A percentile compares a stretch with the other conserved stretches of the same genome.
These are phyloP conservation scores for Dryas iulia DNA, from an alignment of 1,140 invertebrate genomes.

Conservation along the genomic window DNA sequence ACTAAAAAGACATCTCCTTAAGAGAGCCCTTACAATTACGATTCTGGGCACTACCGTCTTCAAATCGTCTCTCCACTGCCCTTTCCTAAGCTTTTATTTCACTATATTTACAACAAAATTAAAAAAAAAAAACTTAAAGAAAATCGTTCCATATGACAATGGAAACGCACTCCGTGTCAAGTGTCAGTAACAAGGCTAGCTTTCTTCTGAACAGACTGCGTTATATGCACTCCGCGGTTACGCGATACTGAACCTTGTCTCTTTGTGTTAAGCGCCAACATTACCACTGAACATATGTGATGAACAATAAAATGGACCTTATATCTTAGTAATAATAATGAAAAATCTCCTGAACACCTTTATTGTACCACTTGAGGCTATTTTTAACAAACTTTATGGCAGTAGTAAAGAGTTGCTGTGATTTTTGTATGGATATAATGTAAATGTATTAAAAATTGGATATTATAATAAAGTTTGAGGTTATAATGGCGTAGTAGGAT, in stretches of 20 bases:
- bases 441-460: no score
- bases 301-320: constrained; percentile 21
- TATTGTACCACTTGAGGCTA: constrained; percentile 3
- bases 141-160: constrained; percentile 44
- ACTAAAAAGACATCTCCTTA: no score
- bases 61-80: no score
- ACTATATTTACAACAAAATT: no score
- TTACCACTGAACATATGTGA: neutral
- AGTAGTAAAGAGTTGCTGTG: constrained; percentile 6
- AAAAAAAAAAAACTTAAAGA: neutral
- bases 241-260: constrained; percentile 31
- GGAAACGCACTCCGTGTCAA: constrained; percentile 57
- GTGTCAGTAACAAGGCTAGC: constrained; percentile 67
- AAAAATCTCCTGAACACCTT: constrained; percentile 6
- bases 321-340: constrained; percentile 20
- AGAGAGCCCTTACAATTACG: no score
- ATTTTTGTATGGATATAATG: constrained; percentile 2
- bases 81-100: no score
- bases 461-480: no score
- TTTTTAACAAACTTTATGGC: constrained; percentile 13
- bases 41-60: no score
- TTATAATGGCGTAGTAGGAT: no score
- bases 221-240: constrained; percentile 34
- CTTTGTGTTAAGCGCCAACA: constrained; percentile 25
- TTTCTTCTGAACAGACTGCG: constrained; percentile 61